phyloP scores from a whole-genome alignment of 1,140 invertebrate species.

The Luehdorfia chinensis region DNA sequence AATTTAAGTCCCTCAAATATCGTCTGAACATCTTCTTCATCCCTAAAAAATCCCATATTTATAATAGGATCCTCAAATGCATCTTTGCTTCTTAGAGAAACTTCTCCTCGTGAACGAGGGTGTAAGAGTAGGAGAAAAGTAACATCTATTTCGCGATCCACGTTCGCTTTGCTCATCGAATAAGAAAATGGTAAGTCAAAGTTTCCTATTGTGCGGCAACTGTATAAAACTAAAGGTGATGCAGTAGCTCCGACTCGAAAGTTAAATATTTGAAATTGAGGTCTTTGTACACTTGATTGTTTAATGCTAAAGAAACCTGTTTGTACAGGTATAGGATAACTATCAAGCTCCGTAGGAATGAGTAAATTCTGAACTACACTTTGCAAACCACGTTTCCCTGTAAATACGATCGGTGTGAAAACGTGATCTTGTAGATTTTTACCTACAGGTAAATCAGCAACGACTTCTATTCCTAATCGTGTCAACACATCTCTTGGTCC shows the following conservation, averaged over 20 bases:
- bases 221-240: slow-evolving; percentile 83
- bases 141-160: slow-evolving; percentile 65
- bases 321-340: slow-evolving; percentile 46
- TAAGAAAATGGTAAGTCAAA: slow-evolving; percentile 81
- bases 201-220: slow-evolving; percentile 81
- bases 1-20: slow-evolving; percentile 62
- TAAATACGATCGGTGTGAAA: slow-evolving; percentile 40
- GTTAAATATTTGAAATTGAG: slow-evolving; percentile 60
- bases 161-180: slow-evolving; percentile 83
- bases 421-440: slow-evolving; percentile 83
- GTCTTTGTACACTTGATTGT: slow-evolving; percentile 22
- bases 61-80: slow-evolving; percentile 81
- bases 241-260: slow-evolving; percentile 41
- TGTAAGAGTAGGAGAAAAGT: slow-evolving; percentile 66
- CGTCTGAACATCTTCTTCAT: slow-evolving; percentile 65
- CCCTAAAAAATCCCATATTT: slow-evolving; percentile 79
- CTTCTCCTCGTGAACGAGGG: slow-evolving; percentile 78
- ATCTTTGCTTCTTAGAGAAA: slow-evolving; percentile 76
- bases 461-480: slow-evolving; percentile 77
- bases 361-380: slow-evolving; percentile 43
- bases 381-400: slow-evolving; percentile 39
- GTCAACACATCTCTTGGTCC: slow-evolving; percentile 79
- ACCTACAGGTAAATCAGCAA: slow-evolving; percentile 83
- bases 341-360: slow-evolving; percentile 34
- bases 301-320: slow-evolving; percentile 44